Base-by-base conservation (phyloP, 1,140 invertebrate genomes). In the Trichonephila clavipes region DNA sequence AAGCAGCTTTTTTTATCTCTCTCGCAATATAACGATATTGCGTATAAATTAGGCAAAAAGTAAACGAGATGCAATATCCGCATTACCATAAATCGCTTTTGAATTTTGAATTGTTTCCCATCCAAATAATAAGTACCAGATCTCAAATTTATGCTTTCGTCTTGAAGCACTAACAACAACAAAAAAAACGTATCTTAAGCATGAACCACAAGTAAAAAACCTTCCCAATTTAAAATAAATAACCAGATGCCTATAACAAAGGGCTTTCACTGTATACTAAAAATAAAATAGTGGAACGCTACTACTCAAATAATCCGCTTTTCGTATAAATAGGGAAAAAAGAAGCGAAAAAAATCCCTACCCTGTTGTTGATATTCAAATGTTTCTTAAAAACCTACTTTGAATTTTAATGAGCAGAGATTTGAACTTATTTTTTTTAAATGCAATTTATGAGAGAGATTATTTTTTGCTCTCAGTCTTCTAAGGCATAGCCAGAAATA, bases 371-470 rank as follows among this genome's bases (percentile, higher is more conserved):
- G 28, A 77, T 77, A 77, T 77, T 77, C 72, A 77, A 77, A 77
- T 77, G 28, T 7, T 34, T 34, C 18, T 8, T 16, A 40, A 18
- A 77, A 77, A 77, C 8, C 16, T 19, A 12, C 28, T 77, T 77
- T 77, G 72, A 77, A 77, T 77, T 77, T 77, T 77, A 77, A 77
- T 77, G 28, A 77, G 18, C 24, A 40, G 28, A 34, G 18, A 16
- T 77, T 77, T 77, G 34, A 77, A 77, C 34, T 77, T n/a, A n/a
- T n/a, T n/a, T n/a, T n/a, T n/a, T n/a, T 77, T 40, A 77, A 77
- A 77, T 77, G 72, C 28, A 12, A 34, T 18, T 77, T 77, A 69
- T 69, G 21, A 28, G n/a, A 12, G 24, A 69, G 24, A 69, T 8
- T 24, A 8, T 28, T 12, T 28, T 69, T 66, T 69, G n/a, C 14